These are phyloP conservation scores for Delia radicum DNA, from an alignment of 1,140 invertebrate genomes.

Conservation along the genomic window DNA sequence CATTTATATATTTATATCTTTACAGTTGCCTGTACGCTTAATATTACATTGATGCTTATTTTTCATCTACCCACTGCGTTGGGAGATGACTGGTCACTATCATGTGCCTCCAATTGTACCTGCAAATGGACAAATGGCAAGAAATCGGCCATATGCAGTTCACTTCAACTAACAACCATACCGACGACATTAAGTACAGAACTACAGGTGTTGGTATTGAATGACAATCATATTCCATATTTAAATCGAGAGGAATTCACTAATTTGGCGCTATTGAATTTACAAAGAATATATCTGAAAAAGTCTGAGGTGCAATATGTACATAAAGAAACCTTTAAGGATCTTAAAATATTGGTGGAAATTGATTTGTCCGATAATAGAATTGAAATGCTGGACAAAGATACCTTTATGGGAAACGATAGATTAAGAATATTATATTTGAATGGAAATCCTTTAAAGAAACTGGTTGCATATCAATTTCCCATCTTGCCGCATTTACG, in stretches of 20 bases:
- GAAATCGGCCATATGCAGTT: constrained; percentile 79
- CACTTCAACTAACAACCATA: constrained; percentile 72
- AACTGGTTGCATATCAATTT: constrained; percentile 67
- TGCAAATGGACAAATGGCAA: constrained; percentile 90
- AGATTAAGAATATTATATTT: constrained; percentile 68
- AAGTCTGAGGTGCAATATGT: constrained; percentile 73
- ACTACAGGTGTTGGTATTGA: constrained; percentile 82
- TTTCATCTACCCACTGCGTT: constrained; percentile 58
- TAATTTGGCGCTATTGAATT: constrained; percentile 74
- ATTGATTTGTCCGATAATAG: constrained; percentile 79
- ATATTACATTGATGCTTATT: constrained; percentile 28
- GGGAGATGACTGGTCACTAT: constrained; percentile 75
- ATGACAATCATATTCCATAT: constrained; percentile 74
- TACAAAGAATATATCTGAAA: constrained; percentile 79
- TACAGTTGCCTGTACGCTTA: constrained; percentile 25
- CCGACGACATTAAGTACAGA: constrained; percentile 75
- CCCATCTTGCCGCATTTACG: constrained; percentile 70
- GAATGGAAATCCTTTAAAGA: constrained; percentile 70
- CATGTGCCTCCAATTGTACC: constrained; percentile 73
- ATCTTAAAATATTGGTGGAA: constrained; percentile 84
- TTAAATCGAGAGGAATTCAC: constrained; percentile 80
- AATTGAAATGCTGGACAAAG: constrained; percentile 65
- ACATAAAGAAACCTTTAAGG: constrained; percentile 79
- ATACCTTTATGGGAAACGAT: constrained; percentile 76
- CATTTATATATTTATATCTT: no score